Conservation (phyloP, 2,797 vertebrate genomes). For the Neoniphon sammara region DNA sequence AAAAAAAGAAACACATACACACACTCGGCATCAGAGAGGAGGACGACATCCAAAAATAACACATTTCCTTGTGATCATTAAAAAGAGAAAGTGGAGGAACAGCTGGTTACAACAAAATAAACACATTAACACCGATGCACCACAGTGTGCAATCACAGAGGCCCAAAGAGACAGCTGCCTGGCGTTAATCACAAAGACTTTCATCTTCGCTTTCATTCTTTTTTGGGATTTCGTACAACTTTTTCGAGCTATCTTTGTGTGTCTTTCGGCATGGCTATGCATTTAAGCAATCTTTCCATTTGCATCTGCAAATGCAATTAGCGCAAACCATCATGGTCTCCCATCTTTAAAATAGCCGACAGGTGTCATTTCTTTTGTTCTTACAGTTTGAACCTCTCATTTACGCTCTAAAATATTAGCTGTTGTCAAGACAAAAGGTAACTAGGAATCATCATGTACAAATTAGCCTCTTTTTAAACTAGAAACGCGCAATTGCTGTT, state of each 20-base stretch:
- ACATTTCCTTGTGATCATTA: slow-evolving; percentile 74
- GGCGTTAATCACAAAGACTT: slow-evolving; percentile 66
- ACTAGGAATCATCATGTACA: not conserved
- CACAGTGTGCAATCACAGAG: slow-evolving; percentile 69
- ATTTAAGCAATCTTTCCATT: not conserved
- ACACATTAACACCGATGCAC: slow-evolving; percentile 75
- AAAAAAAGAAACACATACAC: slow-evolving; percentile 35
- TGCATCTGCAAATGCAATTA: not conserved
- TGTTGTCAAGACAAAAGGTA: not conserved
- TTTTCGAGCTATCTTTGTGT: slow-evolving; percentile 18
- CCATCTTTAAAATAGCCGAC: not conserved
- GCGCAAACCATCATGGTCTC: not conserved
- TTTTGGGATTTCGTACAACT: slow-evolving; percentile 25
- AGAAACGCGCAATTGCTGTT: slow-evolving; percentile 8
- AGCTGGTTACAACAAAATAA: slow-evolving; percentile 79
- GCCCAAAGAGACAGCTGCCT: slow-evolving; percentile 74
- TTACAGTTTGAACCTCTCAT: slow-evolving; percentile 1
- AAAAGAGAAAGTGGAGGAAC: slow-evolving; percentile 70
- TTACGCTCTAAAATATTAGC: not conserved
- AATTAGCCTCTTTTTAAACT: slow-evolving; percentile 2
- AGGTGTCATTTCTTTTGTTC: not conserved
- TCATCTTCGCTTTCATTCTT: slow-evolving; percentile 42
- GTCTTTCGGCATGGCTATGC: not conserved
- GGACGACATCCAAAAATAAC: slow-evolving; percentile 62
- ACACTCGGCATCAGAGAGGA: slow-evolving; percentile 28